Base-by-base conservation (phyloP, 2,113 vertebrate species). In the Illadopsis cleaveri region DNA sequence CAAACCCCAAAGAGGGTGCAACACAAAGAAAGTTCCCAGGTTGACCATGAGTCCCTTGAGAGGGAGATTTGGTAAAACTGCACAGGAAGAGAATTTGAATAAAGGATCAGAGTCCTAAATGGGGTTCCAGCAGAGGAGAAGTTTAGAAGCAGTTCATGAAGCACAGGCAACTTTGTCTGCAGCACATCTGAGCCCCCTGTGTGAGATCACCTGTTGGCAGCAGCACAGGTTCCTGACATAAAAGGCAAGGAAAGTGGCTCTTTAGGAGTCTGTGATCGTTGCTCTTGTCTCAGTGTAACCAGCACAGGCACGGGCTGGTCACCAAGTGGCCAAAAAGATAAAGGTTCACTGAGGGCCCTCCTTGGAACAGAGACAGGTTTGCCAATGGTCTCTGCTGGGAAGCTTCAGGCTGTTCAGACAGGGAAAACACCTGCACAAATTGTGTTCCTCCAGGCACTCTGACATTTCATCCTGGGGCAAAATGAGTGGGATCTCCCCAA, bases 171-270 rank as follows among this genome's bases (percentile, higher is more conserved):
- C 40, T 73, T n/a, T n/a, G 17, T 47, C 51, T 66, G 85, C 68
- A 86, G 93, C 89, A 86, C 64, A 75, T 77, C 37, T 16, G 89
- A 92, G 30, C 31, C 92, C 91, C 95, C 44, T 57, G 85, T 64
- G 90, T 86, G 94, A 75, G 86, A 96, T 97, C 94, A 96, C 94
- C 94, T 97, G 96, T 11, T 96, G 93, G 93, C 96, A 96, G 80
- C 76, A 89, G 82, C 93, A 86, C 88, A 88, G 92, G 79, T 2
- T 79, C 80, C 85, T 89, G 86, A 96, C 93, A 90, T 93, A 96
- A 96, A 97, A 97, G 93, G 94, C 69, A 95, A 96, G 81, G 95
- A 94, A 93, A 97, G 88, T 47, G 68, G 79, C 80, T 90, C 90
- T 90, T 94, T 14, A 92, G 68, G 76, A 82, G 94, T 16, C 89